These are phyloP conservation scores for Pristionchus exspectatus DNA, from an alignment of 2,888 invertebrate species.

Conservation along the genomic window DNA sequence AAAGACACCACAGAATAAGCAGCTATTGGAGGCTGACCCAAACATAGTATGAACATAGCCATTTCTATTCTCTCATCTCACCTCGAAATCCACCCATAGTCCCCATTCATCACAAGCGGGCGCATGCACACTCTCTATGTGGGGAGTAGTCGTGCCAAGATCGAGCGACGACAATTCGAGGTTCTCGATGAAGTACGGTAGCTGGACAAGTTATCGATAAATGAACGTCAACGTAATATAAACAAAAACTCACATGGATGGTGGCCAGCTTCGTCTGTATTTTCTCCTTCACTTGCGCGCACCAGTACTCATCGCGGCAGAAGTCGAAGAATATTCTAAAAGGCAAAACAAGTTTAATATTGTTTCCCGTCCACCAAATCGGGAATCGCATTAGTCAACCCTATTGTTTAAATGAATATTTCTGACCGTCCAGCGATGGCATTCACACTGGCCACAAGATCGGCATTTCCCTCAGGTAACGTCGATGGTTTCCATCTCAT, in stretches of 20 bases:
- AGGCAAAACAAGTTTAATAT: neutral
- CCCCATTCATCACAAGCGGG: constrained; percentile 89
- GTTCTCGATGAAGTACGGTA: constrained; percentile 92
- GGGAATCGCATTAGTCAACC: no score
- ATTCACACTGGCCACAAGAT: constrained; percentile 74
- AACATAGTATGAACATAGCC: neutral
- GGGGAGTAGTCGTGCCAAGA: constrained; percentile 73
- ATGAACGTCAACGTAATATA: neutral
- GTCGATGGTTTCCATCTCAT: constrained; percentile 56
- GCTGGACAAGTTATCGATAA: constrained; percentile 79
- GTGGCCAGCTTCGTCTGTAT: constrained; percentile 91
- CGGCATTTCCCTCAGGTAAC: constrained; percentile 62
- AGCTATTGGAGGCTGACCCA: neutral
- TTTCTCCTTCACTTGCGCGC: constrained; percentile 86
- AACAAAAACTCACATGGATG: constrained; percentile 84
- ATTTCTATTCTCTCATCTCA: constrained; percentile 33
- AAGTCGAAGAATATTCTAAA: constrained; percentile 89
- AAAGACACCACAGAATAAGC: neutral
- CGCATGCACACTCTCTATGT: constrained; percentile 76
- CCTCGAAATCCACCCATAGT: constrained; percentile 90
- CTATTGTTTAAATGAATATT: neutral
- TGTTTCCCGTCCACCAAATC: neutral
- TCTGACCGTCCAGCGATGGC: constrained; percentile 71
- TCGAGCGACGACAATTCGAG: constrained; percentile 83
- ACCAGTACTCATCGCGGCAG: constrained; percentile 86